Evolutionary conservation across 2,113 vertebrate genomes (phyloP).

Genomic region (Colossoma macropomum): DNA sequence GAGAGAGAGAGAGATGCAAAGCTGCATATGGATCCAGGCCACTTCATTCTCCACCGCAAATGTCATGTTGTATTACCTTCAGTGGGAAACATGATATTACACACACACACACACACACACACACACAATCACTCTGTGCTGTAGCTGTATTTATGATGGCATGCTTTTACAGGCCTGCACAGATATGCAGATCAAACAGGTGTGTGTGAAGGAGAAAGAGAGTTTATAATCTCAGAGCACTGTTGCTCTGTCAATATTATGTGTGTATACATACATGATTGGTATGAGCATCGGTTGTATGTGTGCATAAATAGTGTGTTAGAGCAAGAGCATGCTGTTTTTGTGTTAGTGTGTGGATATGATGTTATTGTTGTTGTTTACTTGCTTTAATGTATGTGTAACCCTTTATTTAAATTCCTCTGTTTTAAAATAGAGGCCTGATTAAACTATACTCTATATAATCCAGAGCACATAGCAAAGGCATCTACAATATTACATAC

Average conservation of each 20-base stretch:
- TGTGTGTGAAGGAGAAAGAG: conserved; percentile 40
- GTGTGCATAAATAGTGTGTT: conserved; percentile 9
- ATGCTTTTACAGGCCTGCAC: conserved; percentile 53
- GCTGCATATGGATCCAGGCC: conserved; percentile 53
- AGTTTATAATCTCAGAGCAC: conserved; percentile 21
- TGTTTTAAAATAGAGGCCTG: too few relatives aligned
- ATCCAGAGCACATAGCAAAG: too few relatives aligned
- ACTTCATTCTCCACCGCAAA: conserved; percentile 52
- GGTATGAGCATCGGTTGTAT: not conserved
- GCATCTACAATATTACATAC: not conserved
- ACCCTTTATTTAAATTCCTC: too few relatives aligned
- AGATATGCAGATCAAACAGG: conserved; percentile 48
- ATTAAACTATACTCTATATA: too few relatives aligned
- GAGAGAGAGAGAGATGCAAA: conserved; percentile 40
- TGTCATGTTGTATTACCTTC: conserved; percentile 58
- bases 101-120: conserved; percentile 37
- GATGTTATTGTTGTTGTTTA: not conserved
- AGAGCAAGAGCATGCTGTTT: not conserved
- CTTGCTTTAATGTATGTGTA: too few relatives aligned
- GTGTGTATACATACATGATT: not conserved
- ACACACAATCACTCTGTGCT: conserved; percentile 29
- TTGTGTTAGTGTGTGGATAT: not conserved
- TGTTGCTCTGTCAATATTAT: conserved; percentile 50
- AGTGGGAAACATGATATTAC: conserved; percentile 47
- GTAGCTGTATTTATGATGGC: conserved; percentile 44